Base-by-base conservation (phyloP, 2,113 vertebrate species). In the Poicephalus gulielmi region DNA sequence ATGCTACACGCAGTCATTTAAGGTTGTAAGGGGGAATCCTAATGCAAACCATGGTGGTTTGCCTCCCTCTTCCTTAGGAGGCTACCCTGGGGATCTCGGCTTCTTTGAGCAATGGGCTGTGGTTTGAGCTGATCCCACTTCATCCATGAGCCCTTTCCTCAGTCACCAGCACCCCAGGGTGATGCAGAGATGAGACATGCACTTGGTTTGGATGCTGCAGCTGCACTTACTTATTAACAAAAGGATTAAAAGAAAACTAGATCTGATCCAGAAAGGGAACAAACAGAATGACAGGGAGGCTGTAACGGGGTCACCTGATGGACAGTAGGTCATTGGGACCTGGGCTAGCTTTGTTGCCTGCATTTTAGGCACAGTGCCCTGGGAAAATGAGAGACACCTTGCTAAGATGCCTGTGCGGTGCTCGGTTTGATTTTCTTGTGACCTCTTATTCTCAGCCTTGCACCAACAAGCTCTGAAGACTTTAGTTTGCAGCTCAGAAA, bases 1-100 rank as follows among this genome's bases (percentile, higher is more conserved):
- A 55, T 1, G 5, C 86, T 6, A 39, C 0, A 0, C 0, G 1
- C 70, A 86, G 88, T 37, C 79, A 67, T 55, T 81, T 88, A 6
- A 87, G 88, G 84, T 74, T 9, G 0, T 64, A 24, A 39, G 59
- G 91, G 67, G 84, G 90, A 86, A 91, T 78, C 71, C 90, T 79
- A 13, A 31, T 46, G 20, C 2, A 2, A 80, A 5, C 27, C 13
- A 2, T 1, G 1, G 50, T 13, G 23, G 23, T 33, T 46, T 67
- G 31, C 44, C 53, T 44, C 37, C 64, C 62, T 70, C 23, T 27
- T 66, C 37, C 25, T 55, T 18, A 33, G 23, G 57, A 63, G 17
- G 25, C 30, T 22, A n/a, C 25, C 31, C 30, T 47, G 71, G 33
- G 37, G 60, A 77, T 25, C 67, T 30, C 23, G 33, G 57, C 62